phyloP scores from a whole-genome alignment of 1,140 invertebrate genomes.

The Macrobrachium nipponense region DNA sequence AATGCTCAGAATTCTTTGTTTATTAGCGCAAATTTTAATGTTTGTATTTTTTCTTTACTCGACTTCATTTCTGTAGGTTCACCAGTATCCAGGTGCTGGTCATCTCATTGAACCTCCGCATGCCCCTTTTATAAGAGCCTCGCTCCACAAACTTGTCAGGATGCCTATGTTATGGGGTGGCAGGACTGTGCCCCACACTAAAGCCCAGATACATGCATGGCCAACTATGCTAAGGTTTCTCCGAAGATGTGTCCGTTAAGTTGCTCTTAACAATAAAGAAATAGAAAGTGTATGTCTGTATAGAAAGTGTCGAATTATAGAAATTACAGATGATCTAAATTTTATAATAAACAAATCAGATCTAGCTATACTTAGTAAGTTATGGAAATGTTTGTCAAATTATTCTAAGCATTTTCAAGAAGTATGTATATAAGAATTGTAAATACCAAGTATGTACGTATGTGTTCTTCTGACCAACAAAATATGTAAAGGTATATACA shows the following conservation, averaged over 20 bases:
- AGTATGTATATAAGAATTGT: too few relatives aligned
- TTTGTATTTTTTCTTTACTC: not conserved
- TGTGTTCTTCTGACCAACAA: too few relatives aligned
- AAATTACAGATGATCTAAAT: too few relatives aligned
- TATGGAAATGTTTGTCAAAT: too few relatives aligned
- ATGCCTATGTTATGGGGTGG: constrained; percentile 16
- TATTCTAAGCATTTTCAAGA: too few relatives aligned
- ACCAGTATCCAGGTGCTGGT: constrained; percentile 21
- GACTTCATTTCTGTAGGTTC: constrained; percentile 23
- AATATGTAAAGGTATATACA: too few relatives aligned
- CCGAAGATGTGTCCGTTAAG: constrained; percentile 2
- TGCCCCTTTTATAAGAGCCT: constrained; percentile 9
- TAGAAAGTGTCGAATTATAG: too few relatives aligned
- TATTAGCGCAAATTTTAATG: not conserved
- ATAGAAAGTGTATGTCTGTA: too few relatives aligned
- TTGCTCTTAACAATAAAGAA: too few relatives aligned
- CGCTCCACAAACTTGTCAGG: not conserved
- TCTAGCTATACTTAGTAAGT: too few relatives aligned
- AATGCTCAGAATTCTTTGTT: not conserved
- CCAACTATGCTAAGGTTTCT: constrained; percentile 13
- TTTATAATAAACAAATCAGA: too few relatives aligned
- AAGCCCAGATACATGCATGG: constrained; percentile 38
- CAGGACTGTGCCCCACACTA: not conserved
- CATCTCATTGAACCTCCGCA: constrained; percentile 48
- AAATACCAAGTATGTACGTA: too few relatives aligned